These are phyloP conservation scores for Zygogramma bicolorata DNA, from an alignment of 2,888 invertebrate genomes.

Conservation along the genomic window DNA sequence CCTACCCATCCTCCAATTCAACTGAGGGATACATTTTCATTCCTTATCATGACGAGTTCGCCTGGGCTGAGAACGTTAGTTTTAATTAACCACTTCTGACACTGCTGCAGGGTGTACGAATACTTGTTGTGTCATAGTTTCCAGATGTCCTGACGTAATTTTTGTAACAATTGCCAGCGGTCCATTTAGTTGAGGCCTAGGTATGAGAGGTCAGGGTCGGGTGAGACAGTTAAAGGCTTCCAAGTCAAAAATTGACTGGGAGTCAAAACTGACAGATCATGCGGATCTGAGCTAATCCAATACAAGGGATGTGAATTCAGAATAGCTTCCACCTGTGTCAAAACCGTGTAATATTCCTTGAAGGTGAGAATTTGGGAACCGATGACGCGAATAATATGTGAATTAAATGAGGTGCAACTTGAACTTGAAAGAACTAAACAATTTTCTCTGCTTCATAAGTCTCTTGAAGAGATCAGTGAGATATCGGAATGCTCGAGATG, in stretches of 20 bases:
- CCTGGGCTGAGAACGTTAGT: not conserved
- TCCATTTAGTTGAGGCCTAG: not conserved
- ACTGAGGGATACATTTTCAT: conserved; percentile 12
- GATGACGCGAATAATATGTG: not conserved
- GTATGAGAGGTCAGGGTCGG: not conserved
- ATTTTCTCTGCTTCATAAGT: not conserved
- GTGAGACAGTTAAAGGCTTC: not conserved
- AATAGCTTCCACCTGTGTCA: conserved; percentile 11
- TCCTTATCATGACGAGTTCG: conserved; percentile 18
- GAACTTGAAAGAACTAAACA: not conserved
- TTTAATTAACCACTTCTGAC: conserved; percentile 9
- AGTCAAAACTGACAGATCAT: not conserved
- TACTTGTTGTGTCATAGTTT: conserved; percentile 15
- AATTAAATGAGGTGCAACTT: not conserved
- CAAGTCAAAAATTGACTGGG: conserved; percentile 23
- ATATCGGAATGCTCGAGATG: not conserved
- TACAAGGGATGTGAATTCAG: conserved; percentile 4
- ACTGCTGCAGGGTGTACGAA: not conserved
- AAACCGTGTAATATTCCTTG: not conserved
- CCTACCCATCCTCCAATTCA: conserved; percentile 16
- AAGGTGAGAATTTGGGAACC: no score
- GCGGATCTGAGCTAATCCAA: conserved; percentile 7
- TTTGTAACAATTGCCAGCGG: not conserved
- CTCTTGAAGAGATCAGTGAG: not conserved
- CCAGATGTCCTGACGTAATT: not conserved